Percentiles rank a stretch among this genome's conserved stretches.
phyloP scores from a whole-genome alignment of 2,113 vertebrate species.

The Desmodus rotundus region DNA sequence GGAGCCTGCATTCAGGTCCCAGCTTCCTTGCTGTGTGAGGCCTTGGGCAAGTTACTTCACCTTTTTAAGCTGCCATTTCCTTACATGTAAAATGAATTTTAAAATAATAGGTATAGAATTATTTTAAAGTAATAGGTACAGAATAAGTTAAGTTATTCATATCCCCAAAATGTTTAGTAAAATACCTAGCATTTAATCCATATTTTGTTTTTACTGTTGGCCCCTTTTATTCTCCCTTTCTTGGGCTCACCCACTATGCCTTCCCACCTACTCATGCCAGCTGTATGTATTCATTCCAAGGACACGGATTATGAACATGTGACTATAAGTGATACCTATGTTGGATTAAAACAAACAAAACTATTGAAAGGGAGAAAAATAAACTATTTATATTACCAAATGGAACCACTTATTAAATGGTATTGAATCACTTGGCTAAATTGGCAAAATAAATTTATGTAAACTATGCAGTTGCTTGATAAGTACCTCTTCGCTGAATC shows the following conservation, averaged over 20 bases:
- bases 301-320: neutral
- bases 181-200: neutral
- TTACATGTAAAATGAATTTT: neutral
- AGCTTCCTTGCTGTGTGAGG: neutral
- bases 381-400: neutral
- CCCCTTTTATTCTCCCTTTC: neutral
- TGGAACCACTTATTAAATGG: neutral
- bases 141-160: neutral
- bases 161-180: conserved; percentile 2
- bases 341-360: neutral
- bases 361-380: neutral
- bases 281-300: neutral
- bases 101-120: neutral
- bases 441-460: neutral
- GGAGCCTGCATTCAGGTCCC: neutral
- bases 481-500: neutral
- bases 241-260: neutral
- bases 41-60: neutral
- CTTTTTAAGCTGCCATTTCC: neutral
- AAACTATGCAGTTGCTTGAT: neutral
- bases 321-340: neutral
- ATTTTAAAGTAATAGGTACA: neutral
- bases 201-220: neutral
- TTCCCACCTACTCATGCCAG: neutral
- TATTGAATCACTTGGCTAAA: neutral